phyloP scores from a whole-genome alignment of 2,888 invertebrate genomes.

The Drosophila longiperda region DNA sequence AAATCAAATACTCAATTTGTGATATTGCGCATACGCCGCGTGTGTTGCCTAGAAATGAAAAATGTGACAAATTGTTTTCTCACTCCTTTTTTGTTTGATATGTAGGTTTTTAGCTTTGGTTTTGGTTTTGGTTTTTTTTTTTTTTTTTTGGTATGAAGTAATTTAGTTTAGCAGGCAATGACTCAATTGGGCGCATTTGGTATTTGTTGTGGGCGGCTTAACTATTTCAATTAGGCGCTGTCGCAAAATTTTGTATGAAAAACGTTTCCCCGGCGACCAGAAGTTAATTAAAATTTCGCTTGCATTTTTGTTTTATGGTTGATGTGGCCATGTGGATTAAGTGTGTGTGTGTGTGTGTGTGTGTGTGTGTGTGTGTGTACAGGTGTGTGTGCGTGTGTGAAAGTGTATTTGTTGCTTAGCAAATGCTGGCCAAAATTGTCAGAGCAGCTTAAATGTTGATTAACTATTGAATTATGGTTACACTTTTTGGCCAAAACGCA shows the following conservation, averaged over 20 bases:
- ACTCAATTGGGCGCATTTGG: slow-evolving; percentile 30
- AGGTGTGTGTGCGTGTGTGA: slow-evolving; percentile 17
- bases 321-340: slow-evolving; percentile 21
- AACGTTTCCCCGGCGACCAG: slow-evolving; percentile 32
- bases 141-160: slow-evolving; percentile 27
- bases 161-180: slow-evolving; percentile 22
- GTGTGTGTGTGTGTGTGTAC: neutral
- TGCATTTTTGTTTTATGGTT: slow-evolving; percentile 58
- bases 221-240: slow-evolving; percentile 46
- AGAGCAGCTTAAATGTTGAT: slow-evolving; percentile 39
- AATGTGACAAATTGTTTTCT: slow-evolving; percentile 4
- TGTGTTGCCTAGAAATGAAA: slow-evolving; percentile 14
- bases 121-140: neutral
- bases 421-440: slow-evolving; percentile 38
- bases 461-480: slow-evolving; percentile 69
- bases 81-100: neutral
- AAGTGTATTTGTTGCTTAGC: slow-evolving; percentile 11
- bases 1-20: slow-evolving; percentile 80
- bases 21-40: slow-evolving; percentile 73
- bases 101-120: slow-evolving; percentile 3
- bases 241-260: slow-evolving; percentile 18
- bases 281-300: slow-evolving; percentile 77
- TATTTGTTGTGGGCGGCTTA: slow-evolving; percentile 19
- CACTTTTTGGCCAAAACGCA: slow-evolving; percentile 53
- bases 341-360: neutral